phyloP scores from a whole-genome alignment of 1,140 invertebrate genomes.

The Zaprionus gabonicus region DNA sequence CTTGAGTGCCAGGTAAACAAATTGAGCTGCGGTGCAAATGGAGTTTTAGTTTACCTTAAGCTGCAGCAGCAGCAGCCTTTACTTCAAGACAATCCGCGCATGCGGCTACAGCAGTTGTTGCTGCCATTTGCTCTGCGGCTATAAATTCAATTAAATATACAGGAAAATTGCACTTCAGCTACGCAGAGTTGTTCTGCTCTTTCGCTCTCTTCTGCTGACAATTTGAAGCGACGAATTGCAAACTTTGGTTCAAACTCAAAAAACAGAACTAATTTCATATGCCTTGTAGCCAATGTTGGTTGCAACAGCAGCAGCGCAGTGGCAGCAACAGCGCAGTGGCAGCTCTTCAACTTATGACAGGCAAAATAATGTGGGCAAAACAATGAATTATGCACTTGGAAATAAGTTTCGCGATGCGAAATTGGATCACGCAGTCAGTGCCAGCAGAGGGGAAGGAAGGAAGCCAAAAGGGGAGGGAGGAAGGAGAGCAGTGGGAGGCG shows the following conservation, averaged over 20 bases:
- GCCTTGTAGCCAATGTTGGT: conserved; percentile 71
- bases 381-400: conserved; percentile 82
- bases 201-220: conserved; percentile 50
- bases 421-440: conserved; percentile 61
- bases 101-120: neutral
- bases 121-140: conserved; percentile 34
- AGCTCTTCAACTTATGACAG: conserved; percentile 76
- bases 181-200: conserved; percentile 32
- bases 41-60: conserved; percentile 78
- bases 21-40: conserved; percentile 78
- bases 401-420: conserved; percentile 74
- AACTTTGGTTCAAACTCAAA: conserved; percentile 49
- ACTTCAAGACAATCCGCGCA: neutral
- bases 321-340: conserved; percentile 28
- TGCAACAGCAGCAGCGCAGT: conserved; percentile 18
- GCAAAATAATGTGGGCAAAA: conserved; percentile 80
- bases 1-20: conserved; percentile 75
- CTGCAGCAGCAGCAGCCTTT: conserved; percentile 29
- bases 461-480: neutral
- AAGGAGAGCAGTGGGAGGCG: neutral
- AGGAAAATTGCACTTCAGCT: conserved; percentile 61
- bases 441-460: neutral
- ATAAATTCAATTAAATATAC: conserved; percentile 70
- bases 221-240: conserved; percentile 63
- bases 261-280: conserved; percentile 78